Percentiles rank a stretch among this genome's conserved stretches.
Evolutionary conservation across 1,140 invertebrate genomes (phyloP).

Genomic region (Pachypeltis micranthus): DNA sequence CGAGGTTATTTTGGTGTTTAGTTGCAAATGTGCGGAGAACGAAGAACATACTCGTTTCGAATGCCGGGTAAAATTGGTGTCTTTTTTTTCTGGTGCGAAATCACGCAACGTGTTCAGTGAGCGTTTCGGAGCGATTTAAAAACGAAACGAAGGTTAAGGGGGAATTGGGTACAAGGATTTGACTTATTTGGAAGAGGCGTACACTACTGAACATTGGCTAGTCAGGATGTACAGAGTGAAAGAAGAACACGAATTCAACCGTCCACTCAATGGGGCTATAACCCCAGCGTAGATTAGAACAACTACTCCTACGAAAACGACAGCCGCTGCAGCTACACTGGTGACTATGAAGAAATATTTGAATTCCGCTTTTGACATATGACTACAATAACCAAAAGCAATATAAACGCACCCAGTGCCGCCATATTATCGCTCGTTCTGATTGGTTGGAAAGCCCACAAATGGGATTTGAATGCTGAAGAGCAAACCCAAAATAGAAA

Average conservation of each 20-base stretch:
- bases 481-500: constrained; percentile 89
- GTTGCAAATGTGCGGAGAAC: no score
- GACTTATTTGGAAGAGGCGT: constrained; percentile 95
- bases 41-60: no score
- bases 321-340: constrained; percentile 56
- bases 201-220: constrained; percentile 97
- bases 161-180: constrained; percentile 95
- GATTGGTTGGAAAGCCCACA: constrained; percentile 98
- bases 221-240: constrained; percentile 95
- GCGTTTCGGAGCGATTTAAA: no score
- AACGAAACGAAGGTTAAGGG: no score
- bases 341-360: constrained; percentile 77
- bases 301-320: constrained; percentile 78
- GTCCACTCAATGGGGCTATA: constrained; percentile 97
- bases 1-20: no score
- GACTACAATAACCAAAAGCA: constrained; percentile 86
- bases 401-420: constrained; percentile 87
- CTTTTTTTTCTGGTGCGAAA: no score
- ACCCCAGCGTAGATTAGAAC: constrained; percentile 81
- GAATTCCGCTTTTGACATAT: constrained; percentile 80
- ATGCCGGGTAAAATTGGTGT: no score
- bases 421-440: constrained; percentile 99
- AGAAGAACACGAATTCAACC: no score
- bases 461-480: constrained; percentile 99
- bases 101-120: no score